Conservation (phyloP, 2,113 vertebrate species). For the Hylia prasina region DNA sequence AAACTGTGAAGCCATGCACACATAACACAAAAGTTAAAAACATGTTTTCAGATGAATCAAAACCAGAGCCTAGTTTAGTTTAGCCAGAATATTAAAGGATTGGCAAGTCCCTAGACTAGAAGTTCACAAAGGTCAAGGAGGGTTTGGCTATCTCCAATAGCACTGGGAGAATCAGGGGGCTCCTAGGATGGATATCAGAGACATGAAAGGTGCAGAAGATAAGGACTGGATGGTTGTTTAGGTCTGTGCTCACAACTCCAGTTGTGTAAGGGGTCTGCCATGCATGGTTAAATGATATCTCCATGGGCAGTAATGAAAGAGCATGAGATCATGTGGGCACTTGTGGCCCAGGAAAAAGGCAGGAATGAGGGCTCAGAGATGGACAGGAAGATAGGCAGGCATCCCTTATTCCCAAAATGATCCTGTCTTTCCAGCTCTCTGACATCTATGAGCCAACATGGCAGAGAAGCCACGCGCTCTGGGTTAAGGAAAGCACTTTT, state of each 20-base stretch:
- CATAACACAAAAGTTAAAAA: neutral
- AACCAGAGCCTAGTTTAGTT: neutral
- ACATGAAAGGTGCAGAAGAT: neutral
- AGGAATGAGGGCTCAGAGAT: neutral
- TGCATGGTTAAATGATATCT: neutral
- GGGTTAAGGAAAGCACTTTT: neutral
- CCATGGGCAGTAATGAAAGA: neutral
- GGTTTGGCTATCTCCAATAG: neutral
- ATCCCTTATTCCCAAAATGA: neutral
- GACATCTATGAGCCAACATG: accelerated
- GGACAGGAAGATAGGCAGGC: neutral
- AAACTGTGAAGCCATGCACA: neutral
- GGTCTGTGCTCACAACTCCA: neutral
- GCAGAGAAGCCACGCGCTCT: neutral
- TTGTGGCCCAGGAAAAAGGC: neutral
- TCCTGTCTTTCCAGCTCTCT: neutral
- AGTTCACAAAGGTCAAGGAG: neutral
- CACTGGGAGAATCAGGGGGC: neutral
- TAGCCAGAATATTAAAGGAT: neutral
- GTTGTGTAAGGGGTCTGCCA: neutral
- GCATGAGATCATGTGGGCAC: neutral
- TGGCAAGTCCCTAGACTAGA: neutral
- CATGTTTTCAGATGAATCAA: neutral
- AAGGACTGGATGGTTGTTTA: neutral
- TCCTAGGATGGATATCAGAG: neutral